Percentiles rank a stretch among this genome's conserved stretches.
Conservation (phyloP, 2,113 vertebrate genomes). For the Halcyon malimbica region DNA sequence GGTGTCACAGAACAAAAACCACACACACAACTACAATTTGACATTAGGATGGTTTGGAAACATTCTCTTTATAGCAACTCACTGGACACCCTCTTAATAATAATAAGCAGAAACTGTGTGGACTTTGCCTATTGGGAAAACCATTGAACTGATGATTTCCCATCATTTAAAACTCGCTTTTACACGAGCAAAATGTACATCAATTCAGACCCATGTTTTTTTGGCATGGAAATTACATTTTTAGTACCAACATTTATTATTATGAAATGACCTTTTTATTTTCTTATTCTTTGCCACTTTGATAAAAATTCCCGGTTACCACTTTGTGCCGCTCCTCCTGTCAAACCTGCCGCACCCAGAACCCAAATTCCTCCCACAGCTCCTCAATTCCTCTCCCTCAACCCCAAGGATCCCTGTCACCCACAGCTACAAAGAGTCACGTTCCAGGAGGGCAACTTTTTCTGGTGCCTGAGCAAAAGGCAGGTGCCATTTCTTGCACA, state of each 20-base stretch:
- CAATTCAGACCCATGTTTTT: not conserved
- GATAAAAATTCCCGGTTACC: not conserved
- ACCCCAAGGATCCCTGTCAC: not conserved
- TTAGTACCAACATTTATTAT: not conserved
- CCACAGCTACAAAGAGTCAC: rapidly evolving
- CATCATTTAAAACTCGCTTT: not conserved
- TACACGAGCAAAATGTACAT: not conserved
- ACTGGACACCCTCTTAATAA: too few relatives aligned
- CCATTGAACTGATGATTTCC: not conserved
- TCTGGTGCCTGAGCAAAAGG: not conserved
- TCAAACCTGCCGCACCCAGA: not conserved
- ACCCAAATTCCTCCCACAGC: not conserved
- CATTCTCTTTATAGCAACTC: not conserved
- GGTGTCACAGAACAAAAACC: not conserved
- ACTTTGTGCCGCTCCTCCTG: not conserved
- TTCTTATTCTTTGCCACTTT: not conserved
- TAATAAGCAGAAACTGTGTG: not conserved
- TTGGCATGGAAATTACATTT: not conserved
- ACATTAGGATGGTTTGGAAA: not conserved
- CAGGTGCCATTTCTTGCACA: not conserved
- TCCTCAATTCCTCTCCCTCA: not conserved
- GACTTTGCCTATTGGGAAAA: not conserved
- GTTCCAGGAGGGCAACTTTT: not conserved
- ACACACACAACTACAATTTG: not conserved
- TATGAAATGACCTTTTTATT: not conserved